Evolutionary conservation across 2,797 vertebrate species (phyloP).

Genomic region (Enteromius argenteus): DNA sequence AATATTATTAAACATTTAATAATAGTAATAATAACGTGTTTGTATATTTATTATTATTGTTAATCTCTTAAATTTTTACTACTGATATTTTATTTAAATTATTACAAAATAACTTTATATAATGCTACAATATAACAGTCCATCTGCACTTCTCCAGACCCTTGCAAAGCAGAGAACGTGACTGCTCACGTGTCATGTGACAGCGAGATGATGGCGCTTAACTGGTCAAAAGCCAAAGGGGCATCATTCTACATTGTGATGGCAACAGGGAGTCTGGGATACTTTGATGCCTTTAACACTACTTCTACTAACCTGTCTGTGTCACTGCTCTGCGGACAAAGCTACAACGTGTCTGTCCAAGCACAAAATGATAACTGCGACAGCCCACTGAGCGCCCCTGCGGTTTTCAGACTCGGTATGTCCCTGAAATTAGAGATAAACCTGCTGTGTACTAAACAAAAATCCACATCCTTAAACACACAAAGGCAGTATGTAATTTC

Average conservation of each 20-base stretch:
- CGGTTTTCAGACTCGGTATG: slow-evolving; percentile 70
- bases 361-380: slow-evolving; percentile 65
- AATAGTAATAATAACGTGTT: neutral
- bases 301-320: slow-evolving; percentile 57
- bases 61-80: neutral
- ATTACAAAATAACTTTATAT: neutral
- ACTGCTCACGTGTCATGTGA: slow-evolving; percentile 63
- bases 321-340: slow-evolving; percentile 73
- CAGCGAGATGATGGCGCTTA: slow-evolving; percentile 64
- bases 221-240: slow-evolving; percentile 66
- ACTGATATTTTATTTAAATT: neutral
- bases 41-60: neutral
- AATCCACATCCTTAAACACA: neutral
- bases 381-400: slow-evolving; percentile 64
- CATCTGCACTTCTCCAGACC: slow-evolving; percentile 63
- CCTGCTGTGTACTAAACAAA: neutral
- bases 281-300: slow-evolving; percentile 59
- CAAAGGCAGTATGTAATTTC: neutral
- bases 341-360: slow-evolving; percentile 71
- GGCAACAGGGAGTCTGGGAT: slow-evolving; percentile 66
- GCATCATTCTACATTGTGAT: slow-evolving; percentile 67
- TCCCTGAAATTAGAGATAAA: slow-evolving; percentile 4
- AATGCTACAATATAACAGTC: neutral
- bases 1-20: neutral
- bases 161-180: slow-evolving; percentile 70